Conservation (phyloP, 2,113 vertebrate genomes). For the Pelecanoides urinatrix region DNA sequence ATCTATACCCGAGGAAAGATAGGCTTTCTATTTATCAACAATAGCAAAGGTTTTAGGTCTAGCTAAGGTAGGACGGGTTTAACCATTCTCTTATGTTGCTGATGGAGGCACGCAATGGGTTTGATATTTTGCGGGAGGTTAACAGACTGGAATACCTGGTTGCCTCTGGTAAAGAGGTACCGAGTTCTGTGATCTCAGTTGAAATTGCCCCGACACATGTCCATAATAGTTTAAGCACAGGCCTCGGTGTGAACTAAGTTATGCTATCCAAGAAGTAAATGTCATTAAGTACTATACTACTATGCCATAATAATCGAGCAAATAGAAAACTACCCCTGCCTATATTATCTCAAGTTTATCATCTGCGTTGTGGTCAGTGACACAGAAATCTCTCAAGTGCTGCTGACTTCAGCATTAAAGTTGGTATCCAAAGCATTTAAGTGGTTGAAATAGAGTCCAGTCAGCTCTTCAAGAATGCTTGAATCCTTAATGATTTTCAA, state of each 20-base stretch:
- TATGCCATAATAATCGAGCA: not conserved
- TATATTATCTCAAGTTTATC: not conserved
- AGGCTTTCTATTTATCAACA: not conserved
- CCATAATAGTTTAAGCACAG: not conserved
- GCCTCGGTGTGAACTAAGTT: not conserved
- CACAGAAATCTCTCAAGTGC: not conserved
- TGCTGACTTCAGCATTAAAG: not conserved
- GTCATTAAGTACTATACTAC: not conserved
- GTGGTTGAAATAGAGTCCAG: not conserved
- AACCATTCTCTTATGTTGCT: not conserved
- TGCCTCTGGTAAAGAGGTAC: not conserved
- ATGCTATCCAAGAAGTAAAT: not conserved
- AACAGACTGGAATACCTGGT: not conserved
- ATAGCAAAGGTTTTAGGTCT: not conserved
- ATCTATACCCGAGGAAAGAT: not conserved
- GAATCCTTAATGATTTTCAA: not conserved
- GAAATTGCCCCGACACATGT: not conserved
- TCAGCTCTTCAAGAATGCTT: not conserved
- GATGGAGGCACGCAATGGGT: not conserved
- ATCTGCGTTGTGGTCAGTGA: not conserved
- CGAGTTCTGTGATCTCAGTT: not conserved
- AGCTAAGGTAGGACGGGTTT: not conserved
- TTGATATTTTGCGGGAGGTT: not conserved
- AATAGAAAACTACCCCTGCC: not conserved
- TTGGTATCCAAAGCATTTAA: not conserved